Evolutionary conservation across 2,797 vertebrate species (phyloP), one percentile per base, ranked within the genome.

Genomic region (Hoplostethus atlanticus): DNA sequence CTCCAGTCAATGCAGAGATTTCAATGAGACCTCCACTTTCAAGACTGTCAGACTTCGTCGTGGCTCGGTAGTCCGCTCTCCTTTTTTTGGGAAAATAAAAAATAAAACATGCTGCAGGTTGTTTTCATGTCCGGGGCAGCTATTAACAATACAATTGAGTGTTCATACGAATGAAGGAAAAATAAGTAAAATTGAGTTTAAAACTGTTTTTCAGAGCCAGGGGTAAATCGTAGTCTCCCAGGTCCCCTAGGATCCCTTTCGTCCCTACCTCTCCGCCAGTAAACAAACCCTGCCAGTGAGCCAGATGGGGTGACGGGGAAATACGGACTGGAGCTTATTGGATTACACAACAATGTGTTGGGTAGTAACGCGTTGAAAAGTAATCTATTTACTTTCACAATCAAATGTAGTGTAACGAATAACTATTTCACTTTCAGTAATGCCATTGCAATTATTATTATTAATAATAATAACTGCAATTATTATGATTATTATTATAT

Each of bases 221-320:
- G 92, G 87, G 91, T 88, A 91, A 87, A 72, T 86, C 70, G 86
- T 69, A 57, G 57, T 79, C 84, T 90, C 84, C 57, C 87, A 86
- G 85, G 79, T 88, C 90, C 84, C 86, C 88, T 53, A 87, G 89
- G 92, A 92, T 92, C 90, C 88, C 71, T 84, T 84, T 90, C 89
- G 87, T 85, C 85, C 76, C 82, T 92, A 87, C 74, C 84, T 87
- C 83, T 87, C 82, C 86, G 89, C 91, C 93, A 91, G 92, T 94
- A 93, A 94, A 95, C 93, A 95, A 91, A 91, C 92, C 75, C 83
- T 89, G 90, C 89, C 90, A 91, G 83, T 31, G 83, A 94, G 84
- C 85, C 90, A 91, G 87, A 86, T 69, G 77, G 92, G 89, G 79
- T 87, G 28, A 31, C 68, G 62, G 84, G 89, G 85, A 95, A 95